Base-by-base conservation (phyloP, 2,888 invertebrate genomes). In the Pachliopta kotzebuea region DNA sequence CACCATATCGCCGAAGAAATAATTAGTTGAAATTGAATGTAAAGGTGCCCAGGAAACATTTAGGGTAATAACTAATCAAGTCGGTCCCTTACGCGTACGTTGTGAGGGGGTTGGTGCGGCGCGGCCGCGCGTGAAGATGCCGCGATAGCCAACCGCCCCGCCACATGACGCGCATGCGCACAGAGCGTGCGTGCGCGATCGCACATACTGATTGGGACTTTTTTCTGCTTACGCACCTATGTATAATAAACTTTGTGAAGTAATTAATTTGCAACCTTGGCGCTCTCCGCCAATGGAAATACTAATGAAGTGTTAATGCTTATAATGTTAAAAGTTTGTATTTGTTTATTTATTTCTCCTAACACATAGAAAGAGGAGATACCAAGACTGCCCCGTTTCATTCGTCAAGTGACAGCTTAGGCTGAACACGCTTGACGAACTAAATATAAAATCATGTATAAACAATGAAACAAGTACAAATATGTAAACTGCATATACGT, bases 71-170 rank as follows among this genome's bases (percentile, higher is more conserved):
- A 71, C 74, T 77, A 78, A 78, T 81, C 73, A 75, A 71, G 70
- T 67, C 62, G 60, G 61, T 62, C 65, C 66, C 65, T 69, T 66
- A 71, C 68, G 70, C 66, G 74, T 70, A 72, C 74, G 71, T n/a
- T n/a, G 45, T 62, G 63, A 71, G 73, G 18, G 73, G 72, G 73
- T 73, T 70, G 62, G 67, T 62, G 54, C 57, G 52, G 73, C 72
- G 72, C 77, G 78, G 72, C 78, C 69, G 76, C 79, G 86, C 88
- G 86, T 86, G 84, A 89, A 88, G 89, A 88, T 89, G 70, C 75
- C 75, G 75, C 70, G 84, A 88, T 90, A 90, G 77, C 76, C 78
- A 85, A 85, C 85, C 83, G 85, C 77, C 81, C 73, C 73, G 76
- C 79, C 86, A 83, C 79, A 85, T 86, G 86, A 78, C 83, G 82